Evolutionary conservation across 1,140 invertebrate species (phyloP).

Genomic region (Cydia splendana): DNA sequence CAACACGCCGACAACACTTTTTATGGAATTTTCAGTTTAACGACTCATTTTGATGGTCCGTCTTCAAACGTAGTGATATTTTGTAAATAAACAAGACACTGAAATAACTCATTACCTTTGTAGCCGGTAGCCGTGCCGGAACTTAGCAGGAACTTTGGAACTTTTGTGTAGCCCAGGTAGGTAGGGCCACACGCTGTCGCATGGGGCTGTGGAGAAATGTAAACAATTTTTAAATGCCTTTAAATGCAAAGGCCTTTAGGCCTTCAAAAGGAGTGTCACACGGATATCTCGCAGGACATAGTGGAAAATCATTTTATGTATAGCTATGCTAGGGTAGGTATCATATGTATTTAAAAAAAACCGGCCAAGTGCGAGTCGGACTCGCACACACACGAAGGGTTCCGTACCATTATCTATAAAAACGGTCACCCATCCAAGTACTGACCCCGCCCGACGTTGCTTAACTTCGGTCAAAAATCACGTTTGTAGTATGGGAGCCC

Average conservation of each 20-base stretch:
- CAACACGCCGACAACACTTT: constrained; percentile 71
- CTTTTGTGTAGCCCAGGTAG: constrained; percentile 23
- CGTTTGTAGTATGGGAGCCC: too few species aligned
- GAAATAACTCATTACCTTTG: constrained; percentile 79
- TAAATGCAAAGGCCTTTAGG: too few species aligned
- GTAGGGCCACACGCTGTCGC: constrained; percentile 29
- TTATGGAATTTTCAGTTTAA: constrained; percentile 78
- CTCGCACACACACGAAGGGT: too few species aligned
- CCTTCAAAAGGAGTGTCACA: constrained; percentile 10
- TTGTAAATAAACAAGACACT: constrained; percentile 79
- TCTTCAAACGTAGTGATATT: constrained; percentile 80
- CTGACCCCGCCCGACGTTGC: too few species aligned
- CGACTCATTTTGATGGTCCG: constrained; percentile 79
- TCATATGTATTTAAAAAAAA: too few species aligned
- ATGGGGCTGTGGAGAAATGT: neutral
- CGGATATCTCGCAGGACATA: neutral
- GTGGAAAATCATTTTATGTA: constrained; percentile 2
- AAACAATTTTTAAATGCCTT: constrained; percentile 14
- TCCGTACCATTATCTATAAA: too few species aligned
- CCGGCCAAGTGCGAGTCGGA: too few species aligned
- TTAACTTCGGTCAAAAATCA: too few species aligned
- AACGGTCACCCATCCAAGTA: too few species aligned
- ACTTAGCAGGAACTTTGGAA: constrained; percentile 41
- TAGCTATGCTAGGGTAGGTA: neutral
- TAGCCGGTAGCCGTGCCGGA: constrained; percentile 69